A percentile compares a stretch with the other conserved stretches of the same genome.
These are phyloP conservation scores for Albula goreensis DNA, from an alignment of 2,113 vertebrate genomes.

Conservation along the genomic window DNA sequence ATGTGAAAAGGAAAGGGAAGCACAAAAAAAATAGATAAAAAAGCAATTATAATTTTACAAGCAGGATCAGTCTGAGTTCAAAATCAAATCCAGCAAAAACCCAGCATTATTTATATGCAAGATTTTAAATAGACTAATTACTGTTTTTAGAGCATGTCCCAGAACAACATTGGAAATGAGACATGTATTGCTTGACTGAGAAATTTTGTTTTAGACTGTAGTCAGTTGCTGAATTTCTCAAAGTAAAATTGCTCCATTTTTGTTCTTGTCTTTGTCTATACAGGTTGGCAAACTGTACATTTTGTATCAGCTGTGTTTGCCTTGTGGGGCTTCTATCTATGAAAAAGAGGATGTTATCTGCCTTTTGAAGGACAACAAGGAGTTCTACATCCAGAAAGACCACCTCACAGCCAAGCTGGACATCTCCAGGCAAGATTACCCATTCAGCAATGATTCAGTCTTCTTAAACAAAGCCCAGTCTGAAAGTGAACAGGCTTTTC, in stretches of 20 bases:
- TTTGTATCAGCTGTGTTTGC: conserved; percentile 61
- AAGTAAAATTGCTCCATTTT: background rate
- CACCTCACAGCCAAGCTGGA: conserved; percentile 61
- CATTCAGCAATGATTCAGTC: background rate
- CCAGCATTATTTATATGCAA: too few species aligned
- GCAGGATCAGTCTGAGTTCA: background rate
- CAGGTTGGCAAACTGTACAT: conserved; percentile 75
- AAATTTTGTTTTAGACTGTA: background rate
- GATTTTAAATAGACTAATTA: too few species aligned
- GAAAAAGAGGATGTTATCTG: conserved; percentile 67
- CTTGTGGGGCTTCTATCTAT: conserved; percentile 36
- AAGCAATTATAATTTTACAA: background rate
- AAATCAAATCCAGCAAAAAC: background rate
- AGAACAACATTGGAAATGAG: background rate
- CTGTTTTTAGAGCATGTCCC: background rate
- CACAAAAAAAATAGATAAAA: background rate
- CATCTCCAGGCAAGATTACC: conserved; percentile 68
- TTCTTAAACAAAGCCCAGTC: background rate
- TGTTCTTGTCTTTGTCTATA: conserved; percentile 4
- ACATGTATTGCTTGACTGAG: background rate
- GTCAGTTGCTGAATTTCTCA: background rate
- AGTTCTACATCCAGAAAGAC: conserved; percentile 75
- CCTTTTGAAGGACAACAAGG: conserved; percentile 68
- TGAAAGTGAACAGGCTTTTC: too few species aligned
- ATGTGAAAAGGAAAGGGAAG: background rate